A percentile compares a stretch with the other conserved stretches of the same genome.
These are phyloP conservation scores for Gallinago solitaria DNA, from an alignment of 2,797 vertebrate species.

Conservation along the genomic window DNA sequence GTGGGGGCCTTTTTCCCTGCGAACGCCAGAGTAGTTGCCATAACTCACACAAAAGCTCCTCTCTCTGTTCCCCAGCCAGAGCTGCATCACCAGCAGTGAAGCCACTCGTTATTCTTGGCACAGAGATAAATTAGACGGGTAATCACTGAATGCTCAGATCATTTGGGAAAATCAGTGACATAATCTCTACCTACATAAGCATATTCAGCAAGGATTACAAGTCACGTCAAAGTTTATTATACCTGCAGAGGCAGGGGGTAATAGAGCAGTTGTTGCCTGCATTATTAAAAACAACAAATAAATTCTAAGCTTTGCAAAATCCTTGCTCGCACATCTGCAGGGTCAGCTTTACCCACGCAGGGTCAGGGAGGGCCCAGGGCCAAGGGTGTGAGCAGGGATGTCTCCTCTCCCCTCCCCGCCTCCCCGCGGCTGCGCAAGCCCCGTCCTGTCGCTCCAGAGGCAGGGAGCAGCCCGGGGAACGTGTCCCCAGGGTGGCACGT, in stretches of 20 bases:
- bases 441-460: not conserved
- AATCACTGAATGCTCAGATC: conserved; percentile 4
- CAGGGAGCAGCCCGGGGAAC: not conserved
- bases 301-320: conserved; percentile 11
- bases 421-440: conserved; percentile 28
- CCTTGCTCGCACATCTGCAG: not conserved
- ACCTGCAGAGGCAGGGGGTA: not conserved
- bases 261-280: not conserved
- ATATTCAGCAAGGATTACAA: not conserved
- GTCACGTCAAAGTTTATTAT: not conserved
- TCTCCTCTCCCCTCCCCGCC: not conserved
- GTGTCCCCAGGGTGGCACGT: not conserved
- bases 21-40: not conserved
- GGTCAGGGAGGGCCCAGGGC: conserved; percentile 10
- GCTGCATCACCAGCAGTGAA: not conserved
- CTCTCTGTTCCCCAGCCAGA: not conserved
- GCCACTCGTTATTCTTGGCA: conserved; percentile 15
- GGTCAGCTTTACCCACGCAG: conserved; percentile 31
- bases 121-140: not conserved
- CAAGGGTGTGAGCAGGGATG: conserved; percentile 10
- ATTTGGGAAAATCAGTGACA: conserved; percentile 18
- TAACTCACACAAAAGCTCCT: not conserved
- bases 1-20: not conserved
- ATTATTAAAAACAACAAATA: not conserved
- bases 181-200: conserved; percentile 16